Base-by-base conservation (phyloP, 2,113 vertebrate genomes). In the Pycnonotus jocosus region DNA sequence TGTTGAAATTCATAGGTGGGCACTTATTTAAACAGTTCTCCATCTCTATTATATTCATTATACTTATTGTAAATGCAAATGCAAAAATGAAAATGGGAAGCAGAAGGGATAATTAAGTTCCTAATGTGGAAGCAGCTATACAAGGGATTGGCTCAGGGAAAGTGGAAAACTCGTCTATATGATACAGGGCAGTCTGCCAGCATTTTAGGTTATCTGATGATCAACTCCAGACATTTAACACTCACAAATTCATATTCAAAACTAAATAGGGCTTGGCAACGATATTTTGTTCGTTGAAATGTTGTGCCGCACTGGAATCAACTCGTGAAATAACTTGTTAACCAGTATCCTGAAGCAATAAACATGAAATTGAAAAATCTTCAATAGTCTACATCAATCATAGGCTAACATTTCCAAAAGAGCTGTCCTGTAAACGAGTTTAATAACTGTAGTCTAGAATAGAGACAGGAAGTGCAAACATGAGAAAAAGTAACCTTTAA, bases 311-410 rank as follows among this genome's bases (percentile, higher is more conserved):
- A 5, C 30, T 72, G 71, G 56, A 89, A 88, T 87, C 64, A 54
- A 31, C 19, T 91, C 1, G 0, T 83, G 74, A 92, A 93, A 87
- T 85, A 95, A 37, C 51, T 85, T 94, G 66, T 92, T 94, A 93
- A 93, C 57, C 11, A 53, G 22, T 80, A 78, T 92, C 50, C 85
- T 85, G 66, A 58, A 93, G 88, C 56, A 93, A 82, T 56, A 85
- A 90, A 90, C 65, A 92, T 7, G 21, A 80, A 95, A 91, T 82
- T 89, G 54, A 91, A 93, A 94, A 47, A 40, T 54, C 21, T 76
- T 96, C 45, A 61, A 18, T 69, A 47, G 62, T 69, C 47, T 66
- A 33, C 51, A 95, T 92, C 85, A 92, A 28, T 86, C 38, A 65
- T 11, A 81, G 38, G 15, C 21, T 85, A 85, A 51, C 23, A 57